Percentiles rank a stretch among this genome's conserved stretches.
phyloP scores from a whole-genome alignment of 2,888 invertebrate genomes.

The Cephus nigrinus region DNA sequence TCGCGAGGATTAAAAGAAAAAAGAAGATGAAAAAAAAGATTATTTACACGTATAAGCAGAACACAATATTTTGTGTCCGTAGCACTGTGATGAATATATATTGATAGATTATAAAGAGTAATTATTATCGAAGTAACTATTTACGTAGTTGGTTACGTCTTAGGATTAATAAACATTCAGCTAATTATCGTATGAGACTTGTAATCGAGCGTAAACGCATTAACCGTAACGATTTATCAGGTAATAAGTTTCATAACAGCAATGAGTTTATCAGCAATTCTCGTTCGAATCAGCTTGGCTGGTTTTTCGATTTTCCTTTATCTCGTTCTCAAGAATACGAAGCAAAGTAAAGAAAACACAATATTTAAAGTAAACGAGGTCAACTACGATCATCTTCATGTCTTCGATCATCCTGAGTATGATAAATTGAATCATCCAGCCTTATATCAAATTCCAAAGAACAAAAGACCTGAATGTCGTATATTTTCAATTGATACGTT shows the following conservation, averaged over 20 bases:
- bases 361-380: background rate
- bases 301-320: background rate
- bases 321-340: background rate
- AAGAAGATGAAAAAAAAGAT: conserved; percentile 37
- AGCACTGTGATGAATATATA: conserved; percentile 66
- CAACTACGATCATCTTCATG: background rate
- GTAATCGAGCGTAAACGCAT: conserved; percentile 47
- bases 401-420: background rate
- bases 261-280: background rate
- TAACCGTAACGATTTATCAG: conserved; percentile 19
- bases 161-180: conserved; percentile 56
- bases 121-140: conserved; percentile 46
- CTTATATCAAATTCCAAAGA: background rate
- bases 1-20: conserved; percentile 28
- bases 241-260: background rate
- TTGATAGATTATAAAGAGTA: conserved; percentile 50
- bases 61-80: conserved; percentile 65
- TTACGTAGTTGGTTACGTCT: conserved; percentile 54
- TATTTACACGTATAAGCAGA: conserved; percentile 58
- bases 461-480: background rate
- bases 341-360: background rate
- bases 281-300: background rate
- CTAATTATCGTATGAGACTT: conserved; percentile 50
- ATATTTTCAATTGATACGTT: background rate
- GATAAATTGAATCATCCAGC: background rate